Percentiles rank a stretch among this genome's conserved stretches.
These are phyloP conservation scores for Coryphaenoides rupestris DNA, from an alignment of 2,113 vertebrate genomes.

Conservation along the genomic window DNA sequence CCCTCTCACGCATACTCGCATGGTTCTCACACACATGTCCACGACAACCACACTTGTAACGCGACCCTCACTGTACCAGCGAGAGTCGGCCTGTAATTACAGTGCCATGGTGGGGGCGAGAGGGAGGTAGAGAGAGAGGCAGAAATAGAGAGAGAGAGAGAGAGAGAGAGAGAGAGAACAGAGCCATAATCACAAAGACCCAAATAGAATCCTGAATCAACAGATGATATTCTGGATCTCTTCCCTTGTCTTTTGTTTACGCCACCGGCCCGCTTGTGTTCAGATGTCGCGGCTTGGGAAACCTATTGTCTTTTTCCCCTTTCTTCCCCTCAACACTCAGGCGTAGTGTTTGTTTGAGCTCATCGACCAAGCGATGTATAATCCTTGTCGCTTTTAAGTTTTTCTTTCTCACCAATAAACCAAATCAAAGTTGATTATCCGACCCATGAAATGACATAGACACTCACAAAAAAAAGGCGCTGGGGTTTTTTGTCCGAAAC, in stretches of 20 bases:
- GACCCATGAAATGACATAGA: not conserved
- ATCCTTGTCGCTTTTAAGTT: conserved; percentile 32
- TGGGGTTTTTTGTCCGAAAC: conserved; percentile 13
- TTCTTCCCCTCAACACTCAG: conserved; percentile 40
- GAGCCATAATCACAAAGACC: conserved; percentile 70
- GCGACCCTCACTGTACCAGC: conserved; percentile 53
- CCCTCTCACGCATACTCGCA: conserved; percentile 57
- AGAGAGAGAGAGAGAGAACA: conserved; percentile 30
- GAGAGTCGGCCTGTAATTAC: conserved; percentile 60
- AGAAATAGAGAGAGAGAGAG: too few species aligned
- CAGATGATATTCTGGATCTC: conserved; percentile 63
- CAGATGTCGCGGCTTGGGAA: conserved; percentile 34
- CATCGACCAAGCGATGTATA: conserved; percentile 25
- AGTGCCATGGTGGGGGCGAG: conserved; percentile 44
- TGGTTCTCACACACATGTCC: conserved; percentile 55
- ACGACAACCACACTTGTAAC: conserved; percentile 68
- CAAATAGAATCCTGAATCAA: conserved; percentile 70
- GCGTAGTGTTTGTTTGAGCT: conserved; percentile 16
- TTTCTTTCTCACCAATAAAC: conserved; percentile 15
- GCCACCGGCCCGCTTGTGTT: conserved; percentile 23
- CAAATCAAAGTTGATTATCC: conserved; percentile 50
- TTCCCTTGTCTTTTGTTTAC: conserved; percentile 51
- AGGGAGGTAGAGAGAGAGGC: too few species aligned
- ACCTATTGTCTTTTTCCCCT: conserved; percentile 50
- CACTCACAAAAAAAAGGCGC: too few species aligned